Base-by-base conservation (phyloP, 2,797 vertebrate species). In the Halcyon leucocephala region DNA sequence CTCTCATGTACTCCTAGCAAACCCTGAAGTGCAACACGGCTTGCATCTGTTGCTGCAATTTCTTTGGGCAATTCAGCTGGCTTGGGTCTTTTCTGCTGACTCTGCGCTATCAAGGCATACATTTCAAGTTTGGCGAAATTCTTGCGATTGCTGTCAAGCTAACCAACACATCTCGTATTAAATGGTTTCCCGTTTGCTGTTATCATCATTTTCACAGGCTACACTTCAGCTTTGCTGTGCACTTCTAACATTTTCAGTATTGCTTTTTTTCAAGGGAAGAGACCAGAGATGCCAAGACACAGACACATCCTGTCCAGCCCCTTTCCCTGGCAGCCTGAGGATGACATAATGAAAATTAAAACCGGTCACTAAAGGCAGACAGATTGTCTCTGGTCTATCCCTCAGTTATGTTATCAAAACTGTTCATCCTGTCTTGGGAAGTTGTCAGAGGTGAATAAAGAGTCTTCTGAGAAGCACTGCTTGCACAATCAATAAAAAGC, bases 141-240 rank as follows among this genome's bases (percentile, higher is more conserved):
- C 76, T 92, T 25, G 2, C 64, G 31, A 60, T 35, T 20, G 51
- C 90, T 92, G 89, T 90, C 82, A 93, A 33, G 62, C 85, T 64
- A 58, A 87, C 84, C 92, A 91, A 28, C 65, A 28, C 82, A 18
- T 35, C 69, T 37, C 4, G 2, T 44, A 49, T 90, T 81, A 87
- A 92, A 89, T 66, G 84, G 22, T 54, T 88, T 90, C 51, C 79
- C 31, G 6, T 94, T 97, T 95, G 90, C 95, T 92, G 89, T 39
- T 93, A 94, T 96, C 91, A 93, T 92, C 88, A 78, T 96, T 97
- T 97, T 89, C 73, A 58, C 46, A 64, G 82, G 79, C 62, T 73
- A 49, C 29, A 10, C 76, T 92, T 90, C 85, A 86, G 81, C 85
- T 95, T 93, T 0, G 5, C 84, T 65, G 9, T 64, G 80, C 72